Evolutionary conservation across 2,888 invertebrate species (phyloP), one percentile per base, ranked within the genome.

Genomic region (Girardia tigrina): DNA sequence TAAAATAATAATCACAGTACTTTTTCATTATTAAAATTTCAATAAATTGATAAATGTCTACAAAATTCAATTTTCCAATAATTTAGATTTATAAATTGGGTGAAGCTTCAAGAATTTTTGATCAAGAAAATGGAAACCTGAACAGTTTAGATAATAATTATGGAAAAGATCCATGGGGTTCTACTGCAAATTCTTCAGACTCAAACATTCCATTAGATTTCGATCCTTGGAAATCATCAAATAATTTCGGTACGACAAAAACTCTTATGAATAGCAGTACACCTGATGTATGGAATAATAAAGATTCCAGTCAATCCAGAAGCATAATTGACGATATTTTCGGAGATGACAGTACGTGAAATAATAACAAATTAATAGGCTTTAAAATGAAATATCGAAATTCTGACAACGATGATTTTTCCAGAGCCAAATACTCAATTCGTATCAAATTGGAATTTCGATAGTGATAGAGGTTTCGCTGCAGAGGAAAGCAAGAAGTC

Each of bases 191-290:
- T 36, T 56, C 56, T 4, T 23, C n/a, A 56, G 56, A 12, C 23
- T 56, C 56, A n/a, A 56, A 23, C 56, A 56, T 56, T 56, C 56
- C 56, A 4, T 56, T 56, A 56, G 56, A 56, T 56, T 56, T 56
- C n/a, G 56, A 56, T 56, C 56, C 56, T 12, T 56, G 56, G 56
- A 56, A 56, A 56, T 56, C 56, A 56, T 16, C 56, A 56, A 56
- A 56, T n/a, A n/a, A 23, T 56, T 56, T 56, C n/a, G 56, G 56
- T 20, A 12, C 4, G n/a, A 56, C 8, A 20, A 56, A 56, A 56
- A 56, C 56, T 2, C 8, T n/a, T 2, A 56, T 56, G 56, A 56
- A 56, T 56, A 56, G 8, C 4, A 56, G 56, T 23, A 56, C 56
- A 12, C 56, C 56, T 20, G 56, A 56, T 56, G 56, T 56, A 16